Conservation (phyloP, 2,797 vertebrate genomes). For the Sphaeramia orbicularis region DNA sequence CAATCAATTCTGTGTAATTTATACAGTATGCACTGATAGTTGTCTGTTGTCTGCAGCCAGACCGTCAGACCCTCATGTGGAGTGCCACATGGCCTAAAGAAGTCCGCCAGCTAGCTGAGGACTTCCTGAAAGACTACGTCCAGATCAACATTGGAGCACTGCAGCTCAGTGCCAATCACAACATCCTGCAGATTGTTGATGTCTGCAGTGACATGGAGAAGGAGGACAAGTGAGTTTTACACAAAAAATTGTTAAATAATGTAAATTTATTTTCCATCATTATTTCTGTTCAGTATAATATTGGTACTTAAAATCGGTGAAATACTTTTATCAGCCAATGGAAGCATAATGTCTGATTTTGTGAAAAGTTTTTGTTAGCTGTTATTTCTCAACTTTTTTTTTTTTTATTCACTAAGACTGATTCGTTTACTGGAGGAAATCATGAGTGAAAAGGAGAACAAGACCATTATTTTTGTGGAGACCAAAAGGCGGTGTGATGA, state of each 20-base stretch:
- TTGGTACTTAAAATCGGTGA: no score
- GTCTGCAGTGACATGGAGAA: constrained; percentile 98
- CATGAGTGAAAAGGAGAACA: constrained; percentile 99
- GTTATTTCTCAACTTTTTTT: background rate
- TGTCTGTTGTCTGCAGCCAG: constrained; percentile 77
- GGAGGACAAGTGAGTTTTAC: constrained; percentile 87
- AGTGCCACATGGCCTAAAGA: constrained; percentile 99
- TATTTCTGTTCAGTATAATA: no score
- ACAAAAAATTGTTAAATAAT: no score
- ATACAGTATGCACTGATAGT: no score
- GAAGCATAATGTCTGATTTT: background rate
- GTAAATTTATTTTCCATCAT: no score
- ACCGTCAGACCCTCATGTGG: constrained; percentile 98
- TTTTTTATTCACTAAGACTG: constrained; percentile 83
- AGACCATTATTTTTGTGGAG: constrained; percentile 99
- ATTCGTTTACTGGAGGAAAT: constrained; percentile 97
- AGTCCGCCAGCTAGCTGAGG: constrained; percentile 96
- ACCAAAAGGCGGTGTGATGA: constrained; percentile 98
- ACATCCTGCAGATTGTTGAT: constrained; percentile 98
- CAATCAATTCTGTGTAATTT: no score
- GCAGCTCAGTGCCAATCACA: constrained; percentile 97
- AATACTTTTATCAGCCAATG: no score
- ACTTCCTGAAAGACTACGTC: constrained; percentile 96
- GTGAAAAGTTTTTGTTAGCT: background rate
- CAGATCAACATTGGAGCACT: constrained; percentile 96